These are phyloP conservation scores for Drosophila mayri DNA, from an alignment of 1,140 invertebrate genomes.

Conservation along the genomic window DNA sequence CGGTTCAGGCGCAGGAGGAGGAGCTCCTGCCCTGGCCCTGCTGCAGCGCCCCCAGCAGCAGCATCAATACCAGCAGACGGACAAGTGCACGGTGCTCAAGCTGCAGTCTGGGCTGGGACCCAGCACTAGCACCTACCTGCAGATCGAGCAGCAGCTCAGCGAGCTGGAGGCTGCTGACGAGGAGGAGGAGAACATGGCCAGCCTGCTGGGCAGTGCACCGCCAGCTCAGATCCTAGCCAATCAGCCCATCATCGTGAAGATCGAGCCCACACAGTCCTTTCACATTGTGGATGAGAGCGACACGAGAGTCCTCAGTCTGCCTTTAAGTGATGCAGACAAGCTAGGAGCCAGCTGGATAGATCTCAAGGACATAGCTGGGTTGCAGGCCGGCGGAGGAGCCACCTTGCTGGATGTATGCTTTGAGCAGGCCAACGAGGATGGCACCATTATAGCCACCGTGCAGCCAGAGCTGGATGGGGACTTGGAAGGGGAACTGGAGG, in stretches of 20 bases:
- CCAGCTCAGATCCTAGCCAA: conserved; percentile 63
- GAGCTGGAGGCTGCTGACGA: conserved; percentile 70
- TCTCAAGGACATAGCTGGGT: conserved; percentile 77
- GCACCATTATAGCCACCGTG: conserved; percentile 57
- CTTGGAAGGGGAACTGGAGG: conserved; percentile 20
- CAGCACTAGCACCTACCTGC: conserved; percentile 67
- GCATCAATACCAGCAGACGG: conserved; percentile 81
- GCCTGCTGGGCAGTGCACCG: conserved; percentile 54
- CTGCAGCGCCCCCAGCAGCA: conserved; percentile 70
- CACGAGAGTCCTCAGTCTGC: conserved; percentile 75
- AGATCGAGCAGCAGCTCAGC: conserved; percentile 74
- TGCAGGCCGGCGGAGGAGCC: conserved; percentile 65
- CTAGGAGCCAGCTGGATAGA: conserved; percentile 82
- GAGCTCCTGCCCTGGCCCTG: conserved; percentile 5
- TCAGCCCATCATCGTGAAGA: conserved; percentile 81
- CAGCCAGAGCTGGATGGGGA: conserved; percentile 38
- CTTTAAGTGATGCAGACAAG: conserved; percentile 73
- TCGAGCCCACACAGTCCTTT: conserved; percentile 80
- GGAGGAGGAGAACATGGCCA: conserved; percentile 75
- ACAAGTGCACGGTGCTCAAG: conserved; percentile 81
- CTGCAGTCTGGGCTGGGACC: conserved; percentile 39
- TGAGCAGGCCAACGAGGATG: conserved; percentile 62
- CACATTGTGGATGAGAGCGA: conserved; percentile 80
- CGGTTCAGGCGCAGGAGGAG: background rate
- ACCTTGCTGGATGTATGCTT: conserved; percentile 80